Evolutionary conservation across 2,113 vertebrate genomes (phyloP).

Genomic region (Notarius quadriscutis): DNA sequence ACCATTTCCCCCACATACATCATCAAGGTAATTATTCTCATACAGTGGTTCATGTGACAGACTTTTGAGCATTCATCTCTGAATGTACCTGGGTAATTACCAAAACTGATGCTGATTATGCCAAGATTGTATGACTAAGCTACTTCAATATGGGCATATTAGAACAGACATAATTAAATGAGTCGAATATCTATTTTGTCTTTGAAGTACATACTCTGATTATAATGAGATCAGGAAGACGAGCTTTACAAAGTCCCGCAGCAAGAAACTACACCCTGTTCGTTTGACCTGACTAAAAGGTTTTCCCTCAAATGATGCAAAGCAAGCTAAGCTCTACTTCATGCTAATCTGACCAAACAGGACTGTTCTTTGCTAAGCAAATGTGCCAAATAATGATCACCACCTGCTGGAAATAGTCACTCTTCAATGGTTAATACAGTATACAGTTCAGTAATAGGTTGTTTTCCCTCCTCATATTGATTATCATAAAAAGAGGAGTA

Average conservation of each 20-base stretch:
- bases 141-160: slow-evolving; percentile 67
- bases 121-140: slow-evolving; percentile 60
- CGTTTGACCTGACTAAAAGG: slow-evolving; percentile 65
- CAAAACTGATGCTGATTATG: slow-evolving; percentile 55
- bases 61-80: slow-evolving; percentile 73
- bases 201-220: slow-evolving; percentile 70
- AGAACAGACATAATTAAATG: slow-evolving; percentile 61
- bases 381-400: slow-evolving; percentile 65
- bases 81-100: slow-evolving; percentile 55
- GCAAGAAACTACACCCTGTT: slow-evolving; percentile 74
- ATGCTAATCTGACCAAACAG: slow-evolving; percentile 48
- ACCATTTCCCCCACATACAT: slow-evolving; percentile 27
- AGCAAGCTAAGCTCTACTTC: slow-evolving; percentile 54
- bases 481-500: slow-evolving; percentile 47
- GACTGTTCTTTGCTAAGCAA: slow-evolving; percentile 67
- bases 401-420: slow-evolving; percentile 52
- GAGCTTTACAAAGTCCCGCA: slow-evolving; percentile 93
- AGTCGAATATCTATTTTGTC: slow-evolving; percentile 59
- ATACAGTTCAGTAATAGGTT: slow-evolving; percentile 52
- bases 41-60: slow-evolving; percentile 75
- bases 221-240: slow-evolving; percentile 93
- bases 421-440: slow-evolving; percentile 63
- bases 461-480: slow-evolving; percentile 61
- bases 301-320: slow-evolving; percentile 51
- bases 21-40: slow-evolving; percentile 36